Evolutionary conservation across 2,888 invertebrate species (phyloP).

Genomic region (Amphipyra berbera): DNA sequence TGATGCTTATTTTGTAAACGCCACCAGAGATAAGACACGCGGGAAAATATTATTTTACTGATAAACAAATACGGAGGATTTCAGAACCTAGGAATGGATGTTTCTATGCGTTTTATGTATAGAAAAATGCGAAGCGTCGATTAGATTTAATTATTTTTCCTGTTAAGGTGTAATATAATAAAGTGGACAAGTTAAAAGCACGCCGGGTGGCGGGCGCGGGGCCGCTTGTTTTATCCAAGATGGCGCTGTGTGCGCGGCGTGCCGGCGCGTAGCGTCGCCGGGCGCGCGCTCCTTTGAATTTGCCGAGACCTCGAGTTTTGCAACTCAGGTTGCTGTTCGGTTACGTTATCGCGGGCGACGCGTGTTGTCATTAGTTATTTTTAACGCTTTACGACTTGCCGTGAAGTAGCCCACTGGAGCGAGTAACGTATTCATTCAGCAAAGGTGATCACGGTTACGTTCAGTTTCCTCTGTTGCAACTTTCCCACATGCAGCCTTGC

Average conservation of each 20-base stretch:
- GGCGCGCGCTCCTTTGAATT: slow-evolving; percentile 85
- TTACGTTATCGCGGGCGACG: slow-evolving; percentile 87
- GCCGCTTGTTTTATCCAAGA: slow-evolving; percentile 79
- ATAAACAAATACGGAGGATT: slow-evolving; percentile 36
- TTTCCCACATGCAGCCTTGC: slow-evolving; percentile 87
- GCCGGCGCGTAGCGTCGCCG: slow-evolving; percentile 83
- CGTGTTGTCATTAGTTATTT: slow-evolving; percentile 89
- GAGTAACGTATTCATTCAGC: slow-evolving; percentile 76
- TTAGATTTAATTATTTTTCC: slow-evolving; percentile 50
- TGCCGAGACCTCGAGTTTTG: slow-evolving; percentile 79
- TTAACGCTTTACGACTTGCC: slow-evolving; percentile 78
- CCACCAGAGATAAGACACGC: slow-evolving; percentile 75
- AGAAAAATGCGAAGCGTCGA: slow-evolving; percentile 33
- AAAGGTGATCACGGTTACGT: slow-evolving; percentile 73
- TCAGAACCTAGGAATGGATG: slow-evolving; percentile 5
- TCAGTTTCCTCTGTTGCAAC: slow-evolving; percentile 82
- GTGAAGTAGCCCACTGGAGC: slow-evolving; percentile 71
- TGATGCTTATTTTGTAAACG: slow-evolving; percentile 71
- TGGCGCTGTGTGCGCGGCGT: slow-evolving; percentile 88
- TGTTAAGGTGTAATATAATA: slow-evolving; percentile 57
- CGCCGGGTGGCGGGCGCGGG: slow-evolving; percentile 78
- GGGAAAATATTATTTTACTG: slow-evolving; percentile 76
- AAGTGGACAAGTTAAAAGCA: slow-evolving; percentile 71
- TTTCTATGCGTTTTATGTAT: slow-evolving; percentile 10
- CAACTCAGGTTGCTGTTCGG: slow-evolving; percentile 73